Conservation (phyloP, 2,797 vertebrate genomes). For the Muscicapa comitata region DNA sequence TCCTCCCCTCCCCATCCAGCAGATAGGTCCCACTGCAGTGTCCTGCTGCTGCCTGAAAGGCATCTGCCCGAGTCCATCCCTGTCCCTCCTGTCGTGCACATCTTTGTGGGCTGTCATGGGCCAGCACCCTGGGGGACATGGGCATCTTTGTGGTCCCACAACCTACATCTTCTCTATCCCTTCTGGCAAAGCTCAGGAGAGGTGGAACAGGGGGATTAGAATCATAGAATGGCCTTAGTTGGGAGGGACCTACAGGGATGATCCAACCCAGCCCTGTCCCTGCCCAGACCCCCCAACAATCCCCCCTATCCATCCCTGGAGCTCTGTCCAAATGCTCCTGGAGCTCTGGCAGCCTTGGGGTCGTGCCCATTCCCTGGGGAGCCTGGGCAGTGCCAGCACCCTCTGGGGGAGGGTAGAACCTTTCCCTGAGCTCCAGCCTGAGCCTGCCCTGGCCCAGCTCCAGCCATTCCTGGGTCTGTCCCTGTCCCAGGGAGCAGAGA, state of each 20-base stretch:
- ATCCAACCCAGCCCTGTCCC: rapidly evolving
- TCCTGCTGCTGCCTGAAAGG: not conserved
- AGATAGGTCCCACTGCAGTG: rapidly evolving
- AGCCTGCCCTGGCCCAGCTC: not conserved
- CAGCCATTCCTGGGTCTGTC: rapidly evolving
- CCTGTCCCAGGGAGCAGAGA: not conserved
- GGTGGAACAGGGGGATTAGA: not conserved
- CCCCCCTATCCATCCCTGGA: not conserved
- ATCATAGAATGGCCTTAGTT: not conserved
- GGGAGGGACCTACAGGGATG: too few species aligned
- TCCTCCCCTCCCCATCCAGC: not conserved
- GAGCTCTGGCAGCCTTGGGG: not conserved
- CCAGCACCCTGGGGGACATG: not conserved
- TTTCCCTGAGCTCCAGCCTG: not conserved
- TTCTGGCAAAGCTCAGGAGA: not conserved
- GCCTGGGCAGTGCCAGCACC: not conserved
- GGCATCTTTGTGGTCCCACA: not conserved
- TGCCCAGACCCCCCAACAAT: rapidly evolving
- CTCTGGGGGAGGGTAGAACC: not conserved
- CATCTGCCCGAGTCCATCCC: rapidly evolving
- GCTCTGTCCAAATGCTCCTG: not conserved
- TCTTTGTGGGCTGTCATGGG: rapidly evolving
- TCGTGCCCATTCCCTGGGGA: not conserved
- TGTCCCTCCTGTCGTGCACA: not conserved
- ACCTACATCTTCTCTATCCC: not conserved